Evolutionary conservation across 2,797 vertebrate species (phyloP).

Genomic region (Silurus aristotelis): DNA sequence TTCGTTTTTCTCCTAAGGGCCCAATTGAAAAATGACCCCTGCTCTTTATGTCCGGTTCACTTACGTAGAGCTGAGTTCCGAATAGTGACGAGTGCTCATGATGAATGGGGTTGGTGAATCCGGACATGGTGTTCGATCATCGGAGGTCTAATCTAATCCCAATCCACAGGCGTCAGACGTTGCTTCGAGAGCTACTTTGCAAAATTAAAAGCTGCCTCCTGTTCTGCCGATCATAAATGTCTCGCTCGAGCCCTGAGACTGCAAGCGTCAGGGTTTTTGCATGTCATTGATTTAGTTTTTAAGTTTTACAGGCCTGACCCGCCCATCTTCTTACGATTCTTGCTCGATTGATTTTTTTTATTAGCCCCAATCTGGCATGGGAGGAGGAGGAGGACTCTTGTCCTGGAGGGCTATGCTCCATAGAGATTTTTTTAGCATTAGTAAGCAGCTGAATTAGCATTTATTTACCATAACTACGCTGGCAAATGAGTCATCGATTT

Average conservation of each 20-base stretch:
- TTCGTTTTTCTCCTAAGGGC: slow-evolving; percentile 32
- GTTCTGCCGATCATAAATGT: slow-evolving; percentile 46
- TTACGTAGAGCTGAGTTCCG: slow-evolving; percentile 49
- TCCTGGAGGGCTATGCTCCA: not conserved
- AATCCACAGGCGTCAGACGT: slow-evolving; percentile 53
- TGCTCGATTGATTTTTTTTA: slow-evolving; percentile 57
- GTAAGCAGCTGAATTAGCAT: no score
- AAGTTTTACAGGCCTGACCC: slow-evolving; percentile 41
- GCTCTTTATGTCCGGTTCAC: slow-evolving; percentile 47
- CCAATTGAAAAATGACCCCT: slow-evolving; percentile 54
- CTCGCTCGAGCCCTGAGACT: slow-evolving; percentile 26
- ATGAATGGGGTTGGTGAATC: slow-evolving; percentile 47
- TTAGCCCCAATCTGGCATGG: slow-evolving; percentile 37
- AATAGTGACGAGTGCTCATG: slow-evolving; percentile 50
- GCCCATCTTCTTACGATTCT: slow-evolving; percentile 27
- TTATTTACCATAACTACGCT: no score
- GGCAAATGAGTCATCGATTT: no score
- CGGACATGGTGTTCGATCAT: slow-evolving; percentile 59
- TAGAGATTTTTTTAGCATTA: no score
- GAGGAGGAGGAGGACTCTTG: not conserved
- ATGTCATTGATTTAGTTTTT: slow-evolving; percentile 57
- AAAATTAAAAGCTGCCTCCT: slow-evolving; percentile 60
- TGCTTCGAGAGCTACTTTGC: slow-evolving; percentile 61
- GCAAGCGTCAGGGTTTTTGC: slow-evolving; percentile 52
- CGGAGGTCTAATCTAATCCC: slow-evolving; percentile 60